Evolutionary conservation across 2,797 vertebrate species (phyloP).

Genomic region (Phoxinus dragarum): DNA sequence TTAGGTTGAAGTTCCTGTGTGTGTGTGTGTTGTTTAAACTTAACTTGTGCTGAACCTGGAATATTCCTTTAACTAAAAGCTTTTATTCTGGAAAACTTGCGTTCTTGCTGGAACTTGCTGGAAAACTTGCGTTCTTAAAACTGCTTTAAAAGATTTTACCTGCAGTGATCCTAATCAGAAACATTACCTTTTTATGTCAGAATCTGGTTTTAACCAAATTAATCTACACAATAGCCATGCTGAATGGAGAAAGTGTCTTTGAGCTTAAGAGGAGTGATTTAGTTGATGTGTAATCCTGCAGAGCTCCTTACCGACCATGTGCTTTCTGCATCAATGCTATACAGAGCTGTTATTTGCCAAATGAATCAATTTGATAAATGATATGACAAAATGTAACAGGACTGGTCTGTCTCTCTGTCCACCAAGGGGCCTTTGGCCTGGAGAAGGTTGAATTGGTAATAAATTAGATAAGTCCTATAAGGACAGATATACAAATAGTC

Average conservation of each 20-base stretch:
- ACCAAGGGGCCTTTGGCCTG: not conserved
- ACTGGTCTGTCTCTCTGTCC: not conserved
- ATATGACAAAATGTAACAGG: not conserved
- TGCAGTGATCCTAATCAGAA: not conserved
- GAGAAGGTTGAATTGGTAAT: not conserved
- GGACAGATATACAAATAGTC: not conserved
- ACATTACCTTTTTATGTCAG: not conserved
- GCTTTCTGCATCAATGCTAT: not conserved
- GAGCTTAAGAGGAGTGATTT: slow-evolving; percentile 14
- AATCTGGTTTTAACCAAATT: not conserved
- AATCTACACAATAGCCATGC: not conserved
- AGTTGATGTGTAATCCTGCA: slow-evolving; percentile 19
- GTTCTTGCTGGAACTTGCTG: too few species aligned
- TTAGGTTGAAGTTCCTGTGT: too few species aligned
- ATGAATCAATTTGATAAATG: not conserved
- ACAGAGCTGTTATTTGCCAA: not conserved
- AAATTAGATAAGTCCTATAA: not conserved
- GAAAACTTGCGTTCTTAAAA: not conserved
- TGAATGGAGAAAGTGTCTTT: slow-evolving; percentile 13
- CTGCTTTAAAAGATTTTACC: not conserved
- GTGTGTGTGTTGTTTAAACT: too few species aligned
- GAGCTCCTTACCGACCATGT: not conserved
- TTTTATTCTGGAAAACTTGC: not conserved
- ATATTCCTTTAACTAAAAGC: not conserved
- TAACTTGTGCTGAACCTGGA: not conserved